A percentile compares a stretch with the other conserved stretches of the same genome.
Evolutionary conservation across 2,888 invertebrate genomes (phyloP).

Genomic region (Xylota sylvarum): DNA sequence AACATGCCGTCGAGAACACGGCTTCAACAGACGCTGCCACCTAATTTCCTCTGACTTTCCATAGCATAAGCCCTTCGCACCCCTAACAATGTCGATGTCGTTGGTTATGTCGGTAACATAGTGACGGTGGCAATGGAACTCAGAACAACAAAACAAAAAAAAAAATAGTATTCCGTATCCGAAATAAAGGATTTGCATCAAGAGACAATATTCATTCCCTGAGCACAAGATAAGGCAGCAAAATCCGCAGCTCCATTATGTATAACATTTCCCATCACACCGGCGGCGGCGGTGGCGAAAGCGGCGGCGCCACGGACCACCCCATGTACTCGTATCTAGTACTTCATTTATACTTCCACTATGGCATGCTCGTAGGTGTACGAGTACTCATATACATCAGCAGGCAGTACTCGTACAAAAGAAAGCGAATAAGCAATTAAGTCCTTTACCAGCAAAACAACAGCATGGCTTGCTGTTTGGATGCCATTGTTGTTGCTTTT

Average conservation of each 20-base stretch:
- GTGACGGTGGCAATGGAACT: slow-evolving; percentile 20
- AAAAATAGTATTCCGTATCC: slow-evolving; percentile 42
- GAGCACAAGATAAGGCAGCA: slow-evolving; percentile 55
- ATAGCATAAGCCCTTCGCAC: slow-evolving; percentile 18
- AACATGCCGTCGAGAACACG: slow-evolving; percentile 42
- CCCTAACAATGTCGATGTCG: slow-evolving; percentile 15
- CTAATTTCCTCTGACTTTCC: slow-evolving; percentile 64
- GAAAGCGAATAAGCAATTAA: slow-evolving; percentile 76
- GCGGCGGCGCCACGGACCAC: neutral
- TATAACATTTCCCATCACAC: slow-evolving; percentile 27
- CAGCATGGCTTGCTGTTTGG: slow-evolving; percentile 51
- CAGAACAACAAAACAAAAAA: neutral
- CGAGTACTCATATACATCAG: slow-evolving; percentile 25
- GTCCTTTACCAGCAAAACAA: slow-evolving; percentile 71
- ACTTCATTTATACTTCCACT: slow-evolving; percentile 52
- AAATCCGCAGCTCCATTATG: slow-evolving; percentile 54
- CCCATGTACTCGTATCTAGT: slow-evolving; percentile 16
- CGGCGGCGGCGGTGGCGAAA: neutral
- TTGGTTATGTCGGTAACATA: neutral
- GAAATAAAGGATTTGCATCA: slow-evolving; percentile 75
- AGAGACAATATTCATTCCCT: slow-evolving; percentile 63
- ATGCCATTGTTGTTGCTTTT: slow-evolving; percentile 66
- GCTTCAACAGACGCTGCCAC: slow-evolving; percentile 65
- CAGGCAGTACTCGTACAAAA: slow-evolving; percentile 49
- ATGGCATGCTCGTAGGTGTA: slow-evolving; percentile 4